These are phyloP conservation scores for Aphaenogaster floridana DNA, from an alignment of 1,140 invertebrate genomes.

Conservation along the genomic window DNA sequence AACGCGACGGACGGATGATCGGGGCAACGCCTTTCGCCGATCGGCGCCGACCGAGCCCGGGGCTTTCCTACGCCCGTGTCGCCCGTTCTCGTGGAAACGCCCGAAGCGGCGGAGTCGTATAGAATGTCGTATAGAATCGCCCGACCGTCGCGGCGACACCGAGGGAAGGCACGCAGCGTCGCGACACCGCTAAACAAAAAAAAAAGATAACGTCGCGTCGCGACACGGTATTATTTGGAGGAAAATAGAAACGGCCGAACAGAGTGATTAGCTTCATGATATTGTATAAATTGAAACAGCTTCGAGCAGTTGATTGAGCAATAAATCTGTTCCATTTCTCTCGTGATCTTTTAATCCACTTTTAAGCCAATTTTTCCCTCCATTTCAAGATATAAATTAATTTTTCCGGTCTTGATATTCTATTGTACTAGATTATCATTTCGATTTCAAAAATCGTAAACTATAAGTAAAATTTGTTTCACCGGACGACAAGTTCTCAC, in stretches of 20 bases:
- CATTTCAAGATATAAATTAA: background rate
- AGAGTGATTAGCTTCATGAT: background rate
- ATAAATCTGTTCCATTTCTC: background rate
- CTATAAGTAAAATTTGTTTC: background rate
- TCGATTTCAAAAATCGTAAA: background rate
- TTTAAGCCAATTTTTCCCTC: background rate
- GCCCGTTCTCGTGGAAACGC: constrained; percentile 54
- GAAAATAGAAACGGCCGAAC: background rate
- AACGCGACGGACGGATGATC: constrained; percentile 60
- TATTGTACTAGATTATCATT: background rate
- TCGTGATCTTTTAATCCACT: background rate
- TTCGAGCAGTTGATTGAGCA: background rate
- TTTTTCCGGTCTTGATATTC: background rate
- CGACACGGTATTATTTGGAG: background rate
- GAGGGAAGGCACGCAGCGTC: background rate
- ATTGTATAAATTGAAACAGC: background rate
- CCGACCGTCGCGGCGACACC: constrained; percentile 7
- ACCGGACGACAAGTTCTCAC: background rate
- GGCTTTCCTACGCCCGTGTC: constrained; percentile 39
- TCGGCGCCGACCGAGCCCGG: constrained; percentile 47
- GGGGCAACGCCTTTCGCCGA: constrained; percentile 58
- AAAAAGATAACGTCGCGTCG: background rate
- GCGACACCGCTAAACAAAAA: constrained; percentile 17
- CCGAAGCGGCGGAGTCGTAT: constrained; percentile 46
- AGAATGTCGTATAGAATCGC: constrained; percentile 34